Conservation (phyloP, 1,140 invertebrate species). For the Bombus difficillimus region DNA sequence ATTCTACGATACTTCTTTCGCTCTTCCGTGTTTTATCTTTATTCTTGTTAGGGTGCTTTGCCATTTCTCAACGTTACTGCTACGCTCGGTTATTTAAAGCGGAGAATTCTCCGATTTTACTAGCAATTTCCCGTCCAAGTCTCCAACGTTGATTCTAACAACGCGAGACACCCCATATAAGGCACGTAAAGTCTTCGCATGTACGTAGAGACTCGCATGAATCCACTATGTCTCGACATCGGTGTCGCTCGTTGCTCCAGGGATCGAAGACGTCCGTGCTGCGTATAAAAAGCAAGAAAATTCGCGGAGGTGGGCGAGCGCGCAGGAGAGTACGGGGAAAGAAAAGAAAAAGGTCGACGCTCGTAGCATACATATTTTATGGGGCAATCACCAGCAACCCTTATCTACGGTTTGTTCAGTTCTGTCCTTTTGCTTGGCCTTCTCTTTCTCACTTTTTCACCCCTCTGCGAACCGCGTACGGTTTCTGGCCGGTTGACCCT, state of each 20-base stretch:
- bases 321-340: not conserved
- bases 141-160: not conserved
- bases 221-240: slow-evolving; percentile 41
- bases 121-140: not conserved
- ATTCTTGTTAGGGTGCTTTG: not conserved
- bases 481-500: slow-evolving; percentile 59
- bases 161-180: not conserved
- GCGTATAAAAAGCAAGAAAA: slow-evolving; percentile 52
- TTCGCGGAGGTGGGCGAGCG: not conserved
- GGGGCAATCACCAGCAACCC: slow-evolving; percentile 79
- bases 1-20: not conserved
- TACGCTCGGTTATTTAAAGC: not conserved
- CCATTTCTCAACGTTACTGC: not conserved
- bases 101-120: not conserved
- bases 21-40: not conserved
- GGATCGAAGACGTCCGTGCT: slow-evolving; percentile 60
- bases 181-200: not conserved
- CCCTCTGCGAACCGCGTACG: not conserved
- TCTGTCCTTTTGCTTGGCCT: slow-evolving; percentile 68
- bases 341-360: slow-evolving; percentile 72
- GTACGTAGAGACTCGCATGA: not conserved
- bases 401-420: slow-evolving; percentile 82
- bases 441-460: slow-evolving; percentile 32
- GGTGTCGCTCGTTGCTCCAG: slow-evolving; percentile 53
- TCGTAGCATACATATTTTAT: slow-evolving; percentile 81